Conservation (phyloP, 2,888 invertebrate genomes). For the Bellardia pandia region DNA sequence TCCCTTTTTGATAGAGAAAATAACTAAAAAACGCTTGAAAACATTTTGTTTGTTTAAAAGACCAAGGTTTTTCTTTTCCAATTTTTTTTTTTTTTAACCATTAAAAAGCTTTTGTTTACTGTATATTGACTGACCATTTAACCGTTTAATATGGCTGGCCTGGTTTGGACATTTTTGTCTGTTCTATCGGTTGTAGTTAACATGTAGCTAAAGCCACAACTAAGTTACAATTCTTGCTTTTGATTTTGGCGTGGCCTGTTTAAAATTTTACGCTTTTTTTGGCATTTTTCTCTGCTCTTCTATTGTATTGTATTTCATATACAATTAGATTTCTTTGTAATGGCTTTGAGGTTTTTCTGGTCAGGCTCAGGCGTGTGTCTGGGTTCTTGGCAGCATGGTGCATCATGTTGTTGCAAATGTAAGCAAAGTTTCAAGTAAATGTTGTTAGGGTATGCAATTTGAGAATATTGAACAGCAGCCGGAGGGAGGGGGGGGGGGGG, state of each 20-base stretch:
- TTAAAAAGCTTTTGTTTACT: not conserved
- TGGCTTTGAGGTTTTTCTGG: not conserved
- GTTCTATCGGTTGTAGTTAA: not conserved
- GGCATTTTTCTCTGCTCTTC: not conserved
- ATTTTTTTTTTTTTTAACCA: not conserved
- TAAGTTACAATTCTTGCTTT: not conserved
- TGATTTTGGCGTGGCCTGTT: conserved; percentile 43
- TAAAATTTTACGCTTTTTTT: conserved; percentile 10
- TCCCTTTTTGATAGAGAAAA: too few relatives aligned
- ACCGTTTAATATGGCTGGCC: conserved; percentile 17
- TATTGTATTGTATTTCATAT: not conserved
- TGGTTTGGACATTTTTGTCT: conserved; percentile 9
- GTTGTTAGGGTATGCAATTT: not conserved
- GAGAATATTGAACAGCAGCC: not conserved
- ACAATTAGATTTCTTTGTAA: conserved; percentile 25
- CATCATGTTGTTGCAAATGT: not conserved
- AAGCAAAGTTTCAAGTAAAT: not conserved
- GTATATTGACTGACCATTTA: conserved; percentile 33
- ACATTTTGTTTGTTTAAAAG: too few relatives aligned
- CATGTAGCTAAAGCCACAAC: conserved; percentile 3
- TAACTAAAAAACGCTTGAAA: too few relatives aligned
- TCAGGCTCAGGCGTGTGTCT: not conserved
- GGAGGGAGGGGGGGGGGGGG: too few relatives aligned
- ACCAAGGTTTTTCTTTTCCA: not conserved
- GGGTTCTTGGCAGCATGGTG: not conserved